Evolutionary conservation across 1,140 invertebrate species (phyloP), one percentile per base, ranked within the genome.

Genomic region (Zaprionus capensis): DNA sequence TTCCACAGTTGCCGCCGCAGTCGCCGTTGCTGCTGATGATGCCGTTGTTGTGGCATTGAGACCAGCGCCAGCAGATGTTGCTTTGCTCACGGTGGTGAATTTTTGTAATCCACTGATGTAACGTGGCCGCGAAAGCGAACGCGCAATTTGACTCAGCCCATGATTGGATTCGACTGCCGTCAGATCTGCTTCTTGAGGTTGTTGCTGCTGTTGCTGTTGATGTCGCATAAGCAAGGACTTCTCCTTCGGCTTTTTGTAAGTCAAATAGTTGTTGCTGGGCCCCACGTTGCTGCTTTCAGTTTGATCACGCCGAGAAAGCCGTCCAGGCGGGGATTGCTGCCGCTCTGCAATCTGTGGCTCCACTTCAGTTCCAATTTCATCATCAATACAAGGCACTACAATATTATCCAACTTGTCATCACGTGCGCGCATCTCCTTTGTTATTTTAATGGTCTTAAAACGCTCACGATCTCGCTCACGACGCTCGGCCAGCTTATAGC

Each of bases 381-480:
- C 61, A 34, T 82, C 70, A 41, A 74, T 74, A 56, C 59, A 69
- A 51, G 64, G 65, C 24, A 75, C 71, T 69, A 69, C 49, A 68
- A 77, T 66, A 41, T 61, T 69, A 44, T 71, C 58, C 28, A 66
- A 53, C 26, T 81, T 65, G 15, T 91, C 84, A 58, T 91, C 87
- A 53, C 70, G 44, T 61, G 65, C 71, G 38, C 73, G 76, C 82
- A 82, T 80, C 38, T 77, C 87, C 58, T 82, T 91, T 6, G 80
- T 82, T 17, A 92, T 91, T 79, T 92, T 91, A 28, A 92, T 92
- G 26, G 92, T 92, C 72, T 92, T 92, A 44, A 92, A 92, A n/a
- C 92, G 92, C 49, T 92, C 92, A 6, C 91, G 85, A 72, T 92
- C 91, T 12, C 91, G 79, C 28, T 85, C 87, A 26, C 91, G 82